Conservation (phyloP, 2,797 vertebrate species). For the Gymnodraco acuticeps region DNA sequence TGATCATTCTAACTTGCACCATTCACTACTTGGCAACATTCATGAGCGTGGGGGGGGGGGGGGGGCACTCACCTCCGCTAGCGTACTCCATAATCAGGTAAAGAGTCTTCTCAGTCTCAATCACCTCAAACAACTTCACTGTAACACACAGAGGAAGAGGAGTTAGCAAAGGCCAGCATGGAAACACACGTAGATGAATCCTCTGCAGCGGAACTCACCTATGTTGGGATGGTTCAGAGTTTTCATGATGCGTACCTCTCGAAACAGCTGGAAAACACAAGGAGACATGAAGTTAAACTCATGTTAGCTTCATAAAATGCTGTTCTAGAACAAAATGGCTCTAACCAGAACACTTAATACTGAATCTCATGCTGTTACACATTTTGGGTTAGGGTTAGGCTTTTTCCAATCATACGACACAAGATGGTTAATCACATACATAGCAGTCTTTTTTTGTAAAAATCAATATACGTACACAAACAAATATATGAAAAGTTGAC, state of each 20-base stretch:
- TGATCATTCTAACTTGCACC: constrained; percentile 11
- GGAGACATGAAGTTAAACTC: no score
- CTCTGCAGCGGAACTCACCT: constrained; percentile 81
- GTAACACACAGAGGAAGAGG: constrained; percentile 48
- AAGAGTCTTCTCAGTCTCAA: constrained; percentile 93
- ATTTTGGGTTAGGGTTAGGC: background rate
- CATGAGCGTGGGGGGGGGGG: background rate
- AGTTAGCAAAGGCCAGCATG: background rate
- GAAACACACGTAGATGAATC: background rate
- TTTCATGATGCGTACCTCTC: constrained; percentile 97
- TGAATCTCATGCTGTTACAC: background rate
- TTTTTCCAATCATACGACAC: no score
- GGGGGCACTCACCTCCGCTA: constrained; percentile 88
- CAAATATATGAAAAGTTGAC: background rate
- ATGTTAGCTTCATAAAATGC: no score
- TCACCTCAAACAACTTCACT: constrained; percentile 96
- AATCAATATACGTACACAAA: background rate
- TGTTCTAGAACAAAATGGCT: background rate
- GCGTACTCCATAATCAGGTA: constrained; percentile 97
- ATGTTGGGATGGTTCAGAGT: constrained; percentile 95
- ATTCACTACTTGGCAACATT: background rate
- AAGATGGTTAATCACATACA: background rate
- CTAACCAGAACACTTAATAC: background rate
- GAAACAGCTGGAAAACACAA: constrained; percentile 85
- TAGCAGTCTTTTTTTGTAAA: background rate